Conservation (phyloP, 2,797 vertebrate genomes). For the Anisognathus igniventris region DNA sequence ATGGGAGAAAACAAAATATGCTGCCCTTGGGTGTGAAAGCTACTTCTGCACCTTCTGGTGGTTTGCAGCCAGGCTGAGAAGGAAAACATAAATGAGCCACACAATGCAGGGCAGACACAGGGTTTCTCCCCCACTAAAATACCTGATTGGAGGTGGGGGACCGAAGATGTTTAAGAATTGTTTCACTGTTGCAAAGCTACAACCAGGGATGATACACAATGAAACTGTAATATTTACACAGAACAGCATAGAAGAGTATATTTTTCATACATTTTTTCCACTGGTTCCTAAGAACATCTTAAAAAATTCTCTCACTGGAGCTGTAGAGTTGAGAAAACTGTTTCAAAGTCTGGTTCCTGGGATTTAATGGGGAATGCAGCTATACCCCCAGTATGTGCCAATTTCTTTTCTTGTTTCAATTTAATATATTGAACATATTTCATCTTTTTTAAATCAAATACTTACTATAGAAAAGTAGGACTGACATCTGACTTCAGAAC, state of each 20-base stretch:
- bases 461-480: neutral
- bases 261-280: neutral
- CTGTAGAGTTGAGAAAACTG: neutral
- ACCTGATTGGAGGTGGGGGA: neutral
- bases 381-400: neutral
- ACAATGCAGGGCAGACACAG: neutral
- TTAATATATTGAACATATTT: neutral
- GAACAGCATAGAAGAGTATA: neutral
- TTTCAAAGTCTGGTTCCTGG: neutral
- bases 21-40: neutral
- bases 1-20: neutral
- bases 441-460: neutral
- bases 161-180: neutral
- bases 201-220: neutral
- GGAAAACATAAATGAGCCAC: neutral
- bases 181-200: neutral
- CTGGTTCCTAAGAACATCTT: neutral
- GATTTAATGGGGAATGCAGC: neutral
- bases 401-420: neutral
- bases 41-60: neutral
- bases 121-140: neutral
- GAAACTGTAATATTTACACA: neutral
- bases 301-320: neutral
- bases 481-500: neutral
- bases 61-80: conserved; percentile 21